Percentiles rank a stretch among this genome's conserved stretches.
Evolutionary conservation across 30 jellyfish, hydroid and myxozoan species (phyloP).

Genomic region (Turritopsis rubra): DNA sequence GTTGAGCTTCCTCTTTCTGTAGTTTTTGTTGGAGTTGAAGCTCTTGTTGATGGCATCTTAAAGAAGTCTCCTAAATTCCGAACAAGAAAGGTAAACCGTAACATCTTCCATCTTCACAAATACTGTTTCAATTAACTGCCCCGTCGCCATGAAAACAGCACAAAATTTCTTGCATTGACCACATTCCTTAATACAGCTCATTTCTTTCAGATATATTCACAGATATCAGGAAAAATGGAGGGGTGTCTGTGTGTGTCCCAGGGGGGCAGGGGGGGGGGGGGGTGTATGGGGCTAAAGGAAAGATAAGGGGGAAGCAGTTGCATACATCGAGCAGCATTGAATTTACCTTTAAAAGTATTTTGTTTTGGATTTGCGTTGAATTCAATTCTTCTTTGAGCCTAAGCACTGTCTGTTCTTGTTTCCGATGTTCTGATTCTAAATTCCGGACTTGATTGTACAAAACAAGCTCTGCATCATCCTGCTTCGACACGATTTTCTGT

Average conservation of each 20-base stretch:
- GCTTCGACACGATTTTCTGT: slow-evolving; percentile 48
- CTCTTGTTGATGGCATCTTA: slow-evolving; percentile 47
- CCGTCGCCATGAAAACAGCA: neutral
- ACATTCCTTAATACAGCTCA: neutral
- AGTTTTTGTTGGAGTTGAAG: slow-evolving; percentile 46
- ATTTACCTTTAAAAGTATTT: slow-evolving; percentile 37
- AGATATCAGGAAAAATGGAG: too few species aligned
- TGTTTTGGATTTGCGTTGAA: slow-evolving; percentile 39
- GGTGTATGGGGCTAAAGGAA: neutral
- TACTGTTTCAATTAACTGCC: neutral
- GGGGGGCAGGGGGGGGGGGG: neutral
- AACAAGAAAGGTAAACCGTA: neutral
- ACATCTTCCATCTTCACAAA: too few species aligned
- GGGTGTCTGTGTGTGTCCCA: too few species aligned
- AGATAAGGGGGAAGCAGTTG: neutral
- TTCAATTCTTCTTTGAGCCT: slow-evolving; percentile 39
- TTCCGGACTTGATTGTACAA: slow-evolving; percentile 44
- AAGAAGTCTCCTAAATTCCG: slow-evolving; percentile 41
- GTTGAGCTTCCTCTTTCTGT: slow-evolving; percentile 53
- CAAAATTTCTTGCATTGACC: neutral
- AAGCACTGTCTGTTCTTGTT: slow-evolving; percentile 59
- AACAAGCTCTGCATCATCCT: slow-evolving; percentile 49
- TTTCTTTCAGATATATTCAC: too few species aligned
- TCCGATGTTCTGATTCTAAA: slow-evolving; percentile 55
- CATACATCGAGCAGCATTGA: neutral